Evolutionary conservation across 2,113 vertebrate species (phyloP).

Genomic region (Anoplopoma fimbria): DNA sequence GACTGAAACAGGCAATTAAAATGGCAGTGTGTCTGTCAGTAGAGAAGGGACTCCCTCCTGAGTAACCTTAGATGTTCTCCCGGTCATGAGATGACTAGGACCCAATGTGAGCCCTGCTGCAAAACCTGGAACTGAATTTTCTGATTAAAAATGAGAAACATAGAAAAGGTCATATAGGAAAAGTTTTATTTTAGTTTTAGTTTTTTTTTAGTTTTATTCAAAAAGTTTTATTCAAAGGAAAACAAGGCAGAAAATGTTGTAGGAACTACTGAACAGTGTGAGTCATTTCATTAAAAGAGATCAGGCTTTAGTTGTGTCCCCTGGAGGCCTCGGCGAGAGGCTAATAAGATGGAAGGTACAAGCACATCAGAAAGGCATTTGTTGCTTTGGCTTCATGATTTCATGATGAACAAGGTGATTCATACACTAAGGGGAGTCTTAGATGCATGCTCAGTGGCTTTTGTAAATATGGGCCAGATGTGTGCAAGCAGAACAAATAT

Average conservation of each 20-base stretch:
- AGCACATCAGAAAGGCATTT: not conserved
- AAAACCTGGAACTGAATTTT: not conserved
- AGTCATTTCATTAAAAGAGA: conserved; percentile 21
- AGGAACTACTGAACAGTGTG: not conserved
- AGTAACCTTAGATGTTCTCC: not conserved
- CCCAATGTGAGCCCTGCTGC: not conserved
- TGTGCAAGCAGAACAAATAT: not conserved
- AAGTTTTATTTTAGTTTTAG: no score
- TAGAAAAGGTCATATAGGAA: conserved; percentile 3
- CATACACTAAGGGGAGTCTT: not conserved
- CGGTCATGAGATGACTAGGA: not conserved
- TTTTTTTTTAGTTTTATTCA: no score
- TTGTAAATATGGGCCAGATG: conserved; percentile 14
- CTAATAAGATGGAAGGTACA: conserved; percentile 15
- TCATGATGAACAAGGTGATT: conserved; percentile 6
- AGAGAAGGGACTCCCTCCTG: conserved; percentile 6
- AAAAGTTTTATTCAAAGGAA: not conserved
- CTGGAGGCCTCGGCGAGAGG: not conserved
- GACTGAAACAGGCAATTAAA: conserved; percentile 42
- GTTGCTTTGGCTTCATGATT: not conserved
- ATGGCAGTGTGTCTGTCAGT: not conserved
- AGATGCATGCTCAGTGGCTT: not conserved
- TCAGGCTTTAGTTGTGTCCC: not conserved
- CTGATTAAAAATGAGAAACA: conserved; percentile 11
- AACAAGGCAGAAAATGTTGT: not conserved